phyloP scores from a whole-genome alignment of 2,888 invertebrate species.

The Diarsia dahlii region DNA sequence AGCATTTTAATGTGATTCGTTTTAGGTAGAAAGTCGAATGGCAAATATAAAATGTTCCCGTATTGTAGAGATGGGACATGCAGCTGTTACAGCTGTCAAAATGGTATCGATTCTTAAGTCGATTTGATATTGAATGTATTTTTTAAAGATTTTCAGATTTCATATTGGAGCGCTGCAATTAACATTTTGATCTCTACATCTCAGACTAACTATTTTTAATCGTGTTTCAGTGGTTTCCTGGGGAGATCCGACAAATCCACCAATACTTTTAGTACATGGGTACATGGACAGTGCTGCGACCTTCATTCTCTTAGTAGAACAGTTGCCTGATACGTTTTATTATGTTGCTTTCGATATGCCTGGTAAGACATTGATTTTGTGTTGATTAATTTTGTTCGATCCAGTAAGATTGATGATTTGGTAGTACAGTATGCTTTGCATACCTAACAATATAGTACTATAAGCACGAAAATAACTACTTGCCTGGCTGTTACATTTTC shows the following conservation, averaged over 20 bases:
- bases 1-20: rapidly evolving
- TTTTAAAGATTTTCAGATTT: neutral
- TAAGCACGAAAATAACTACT: neutral
- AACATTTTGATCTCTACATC: neutral
- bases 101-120: neutral
- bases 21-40: conserved; percentile 15
- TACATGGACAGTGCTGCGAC: conserved; percentile 91
- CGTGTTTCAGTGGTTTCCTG: conserved; percentile 88
- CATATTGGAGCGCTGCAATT: neutral
- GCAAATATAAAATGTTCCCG: rapidly evolving
- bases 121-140: neutral
- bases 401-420: neutral
- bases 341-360: conserved; percentile 87
- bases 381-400: neutral
- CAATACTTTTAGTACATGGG: conserved; percentile 90
- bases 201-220: neutral
- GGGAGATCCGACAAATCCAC: conserved; percentile 84
- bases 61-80: conserved; percentile 34
- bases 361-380: conserved; percentile 65
- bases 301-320: conserved; percentile 88
- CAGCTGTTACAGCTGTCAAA: neutral
- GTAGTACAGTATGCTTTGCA: neutral
- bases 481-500: neutral
- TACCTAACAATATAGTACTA: neutral
- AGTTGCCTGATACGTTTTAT: conserved; percentile 80